These are phyloP conservation scores for Alca torda DNA, from an alignment of 2,797 vertebrate species.

Conservation along the genomic window DNA sequence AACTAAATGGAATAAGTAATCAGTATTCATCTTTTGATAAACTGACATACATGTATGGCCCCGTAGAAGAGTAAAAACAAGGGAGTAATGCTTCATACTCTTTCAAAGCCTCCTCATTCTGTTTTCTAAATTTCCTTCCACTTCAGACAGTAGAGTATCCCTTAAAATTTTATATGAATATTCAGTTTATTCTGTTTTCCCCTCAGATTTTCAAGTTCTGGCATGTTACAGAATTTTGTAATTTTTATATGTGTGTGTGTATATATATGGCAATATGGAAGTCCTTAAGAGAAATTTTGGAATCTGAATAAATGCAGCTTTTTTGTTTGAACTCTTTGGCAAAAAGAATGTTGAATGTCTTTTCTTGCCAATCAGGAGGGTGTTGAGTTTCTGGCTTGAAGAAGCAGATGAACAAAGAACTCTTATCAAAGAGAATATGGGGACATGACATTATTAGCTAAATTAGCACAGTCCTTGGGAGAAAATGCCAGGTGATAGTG, in stretches of 20 bases:
- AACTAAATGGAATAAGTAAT: not conserved
- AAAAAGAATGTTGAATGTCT: rapidly evolving
- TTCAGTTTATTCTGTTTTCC: not conserved
- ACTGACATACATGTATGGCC: not conserved
- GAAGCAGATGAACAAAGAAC: not conserved
- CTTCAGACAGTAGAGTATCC: not conserved
- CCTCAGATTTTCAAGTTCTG: not conserved
- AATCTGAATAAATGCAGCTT: not conserved
- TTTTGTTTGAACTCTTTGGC: not conserved
- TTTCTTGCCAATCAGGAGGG: not conserved
- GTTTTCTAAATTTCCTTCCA: not conserved
- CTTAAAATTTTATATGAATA: not conserved
- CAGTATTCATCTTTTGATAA: not conserved
- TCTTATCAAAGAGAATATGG: not conserved
- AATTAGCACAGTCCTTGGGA: not conserved
- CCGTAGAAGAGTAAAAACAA: not conserved
- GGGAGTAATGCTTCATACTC: not conserved
- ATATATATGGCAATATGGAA: not conserved
- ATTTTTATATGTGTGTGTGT: too few relatives aligned
- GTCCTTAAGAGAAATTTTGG: not conserved
- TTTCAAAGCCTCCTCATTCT: not conserved
- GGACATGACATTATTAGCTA: not conserved
- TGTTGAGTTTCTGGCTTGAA: not conserved
- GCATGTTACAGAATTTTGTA: not conserved
- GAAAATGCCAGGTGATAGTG: not conserved